phyloP scores from a whole-genome alignment of 2,888 invertebrate species.

The Cheilosia vulpina region DNA sequence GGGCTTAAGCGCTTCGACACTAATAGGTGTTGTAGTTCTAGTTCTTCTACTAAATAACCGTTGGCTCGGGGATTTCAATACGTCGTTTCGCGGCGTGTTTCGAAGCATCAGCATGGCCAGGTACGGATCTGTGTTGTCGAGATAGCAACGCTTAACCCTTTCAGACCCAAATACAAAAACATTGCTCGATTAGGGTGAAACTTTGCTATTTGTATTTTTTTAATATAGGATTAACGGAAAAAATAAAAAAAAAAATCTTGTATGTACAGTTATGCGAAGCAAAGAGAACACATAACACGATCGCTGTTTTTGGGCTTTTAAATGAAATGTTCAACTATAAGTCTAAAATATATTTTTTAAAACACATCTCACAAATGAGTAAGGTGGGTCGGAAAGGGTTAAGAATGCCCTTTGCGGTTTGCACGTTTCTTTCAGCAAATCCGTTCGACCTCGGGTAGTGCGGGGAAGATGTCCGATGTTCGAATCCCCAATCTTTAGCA shows the following conservation, averaged over 20 bases:
- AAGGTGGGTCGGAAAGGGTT: too few relatives aligned
- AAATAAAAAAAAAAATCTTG: too few relatives aligned
- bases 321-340: too few relatives aligned
- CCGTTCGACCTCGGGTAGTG: constrained; percentile 27
- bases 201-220: too few relatives aligned
- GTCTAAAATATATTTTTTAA: too few relatives aligned
- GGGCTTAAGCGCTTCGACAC: neutral
- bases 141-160: neutral
- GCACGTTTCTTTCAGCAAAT: constrained; percentile 18
- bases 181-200: too few relatives aligned
- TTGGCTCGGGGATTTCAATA: constrained; percentile 5
- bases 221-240: too few relatives aligned
- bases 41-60: constrained; percentile 1
- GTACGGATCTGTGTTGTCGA: constrained; percentile 5
- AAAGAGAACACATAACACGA: too few relatives aligned
- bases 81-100: constrained; percentile 5
- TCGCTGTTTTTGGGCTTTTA: too few relatives aligned
- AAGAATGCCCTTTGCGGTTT: constrained; percentile 9
- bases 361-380: too few relatives aligned
- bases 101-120: constrained; percentile 4
- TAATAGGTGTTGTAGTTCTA: neutral
- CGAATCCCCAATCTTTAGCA: constrained; percentile 5
- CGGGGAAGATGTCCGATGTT: constrained; percentile 15
- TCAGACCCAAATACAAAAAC: too few relatives aligned
- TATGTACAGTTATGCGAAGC: too few relatives aligned